Evolutionary conservation across 2,888 invertebrate genomes (phyloP).

Genomic region (Dynastes tityus): DNA sequence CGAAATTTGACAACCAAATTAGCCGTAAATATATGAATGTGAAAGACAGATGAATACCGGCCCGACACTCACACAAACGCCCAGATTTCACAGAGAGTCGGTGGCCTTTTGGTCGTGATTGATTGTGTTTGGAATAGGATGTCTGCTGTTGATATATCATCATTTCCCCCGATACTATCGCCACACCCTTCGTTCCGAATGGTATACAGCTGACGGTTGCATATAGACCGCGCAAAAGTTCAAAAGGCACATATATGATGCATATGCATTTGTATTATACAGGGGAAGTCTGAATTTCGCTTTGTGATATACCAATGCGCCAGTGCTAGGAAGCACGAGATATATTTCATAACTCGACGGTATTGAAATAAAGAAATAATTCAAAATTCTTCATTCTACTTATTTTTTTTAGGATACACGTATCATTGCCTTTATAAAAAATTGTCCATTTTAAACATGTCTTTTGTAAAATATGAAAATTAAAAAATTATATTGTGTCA

Average conservation of each 20-base stretch:
- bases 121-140: slow-evolving; percentile 40
- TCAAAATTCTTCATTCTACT: no score
- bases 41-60: slow-evolving; percentile 46
- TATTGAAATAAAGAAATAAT: no score
- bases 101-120: slow-evolving; percentile 35
- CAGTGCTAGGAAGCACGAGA: no score
- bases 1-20: slow-evolving; percentile 52
- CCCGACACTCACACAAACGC: slow-evolving; percentile 30
- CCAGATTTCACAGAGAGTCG: slow-evolving; percentile 33
- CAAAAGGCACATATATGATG: slow-evolving; percentile 23
- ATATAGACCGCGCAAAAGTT: slow-evolving; percentile 12
- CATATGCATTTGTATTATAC: not conserved
- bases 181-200: not conserved
- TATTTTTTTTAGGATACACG: no score
- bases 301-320: no score
- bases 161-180: slow-evolving; percentile 35
- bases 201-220: not conserved
- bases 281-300: not conserved
- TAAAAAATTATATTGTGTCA: no score
- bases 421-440: no score
- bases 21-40: slow-evolving; percentile 52
- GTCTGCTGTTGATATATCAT: slow-evolving; percentile 46
- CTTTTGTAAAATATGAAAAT: no score
- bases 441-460: no score
- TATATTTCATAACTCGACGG: no score